Conservation (phyloP, 2,797 vertebrate genomes). For the Phataginus tetradactyla region DNA sequence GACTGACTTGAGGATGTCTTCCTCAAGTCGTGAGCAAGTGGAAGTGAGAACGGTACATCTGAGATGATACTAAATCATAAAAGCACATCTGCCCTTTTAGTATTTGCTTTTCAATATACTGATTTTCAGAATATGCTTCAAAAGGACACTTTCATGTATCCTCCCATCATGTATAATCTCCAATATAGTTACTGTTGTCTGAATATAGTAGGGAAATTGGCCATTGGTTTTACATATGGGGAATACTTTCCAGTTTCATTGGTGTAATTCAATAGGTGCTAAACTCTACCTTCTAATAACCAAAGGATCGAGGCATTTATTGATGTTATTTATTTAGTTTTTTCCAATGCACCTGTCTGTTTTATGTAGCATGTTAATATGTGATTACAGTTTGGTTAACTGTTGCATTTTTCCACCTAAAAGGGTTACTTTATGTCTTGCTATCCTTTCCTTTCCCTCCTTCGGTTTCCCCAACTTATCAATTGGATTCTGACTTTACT, state of each 20-base stretch:
- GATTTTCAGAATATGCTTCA: neutral
- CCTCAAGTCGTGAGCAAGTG: neutral
- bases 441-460: neutral
- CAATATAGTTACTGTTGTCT: neutral
- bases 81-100: neutral
- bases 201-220: neutral
- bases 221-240: neutral
- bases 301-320: neutral
- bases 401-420: neutral
- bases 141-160: neutral
- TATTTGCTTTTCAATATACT: conserved; percentile 12
- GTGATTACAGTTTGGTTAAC: neutral
- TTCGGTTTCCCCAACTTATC: neutral
- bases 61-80: neutral
- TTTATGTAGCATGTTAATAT: neutral
- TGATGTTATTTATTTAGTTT: neutral
- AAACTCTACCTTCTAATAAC: neutral
- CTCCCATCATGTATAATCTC: neutral
- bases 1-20: conserved; percentile 5
- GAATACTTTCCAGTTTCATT: neutral
- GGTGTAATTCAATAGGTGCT: neutral
- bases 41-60: neutral
- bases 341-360: neutral
- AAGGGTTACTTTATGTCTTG: neutral
- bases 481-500: neutral